Base-by-base conservation (phyloP, 2,888 invertebrate genomes). In the Antheraea assamensis region DNA sequence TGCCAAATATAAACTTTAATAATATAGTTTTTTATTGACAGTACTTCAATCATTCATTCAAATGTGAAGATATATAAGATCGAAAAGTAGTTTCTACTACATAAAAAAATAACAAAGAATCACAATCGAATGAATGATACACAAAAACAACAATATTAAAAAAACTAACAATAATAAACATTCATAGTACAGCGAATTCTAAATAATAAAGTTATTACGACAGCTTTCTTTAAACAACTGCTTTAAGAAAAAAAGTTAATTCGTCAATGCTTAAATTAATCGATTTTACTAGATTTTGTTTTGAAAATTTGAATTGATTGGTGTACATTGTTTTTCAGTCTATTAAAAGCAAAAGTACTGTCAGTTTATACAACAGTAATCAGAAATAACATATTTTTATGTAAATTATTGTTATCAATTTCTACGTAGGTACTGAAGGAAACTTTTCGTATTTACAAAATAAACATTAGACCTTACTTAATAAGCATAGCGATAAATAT, bases 21-120 rank as follows among this genome's bases (percentile, higher is more conserved):
- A 68, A 68, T 35, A 68, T n/a, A 35, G 35, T 35, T 68, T 35
- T 68, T 21, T 68, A 68, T 68, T 68, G 35, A 68, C 35, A 68
- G n/a, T 68, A 21, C n/a, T 58, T 24, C 24, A 24, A 58, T 58
- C 24, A 58, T 13, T 58, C n/a, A 58, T 24, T 24, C 58, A 58
- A 10, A 21, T 3, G 52, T 52, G 21, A 42, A 42, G 13, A 42
- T 42, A 13, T 42, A 13, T 35, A 35, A 7, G 10, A 42, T 42
- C 13, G 2, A 42, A 13, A 42, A 13, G 5, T 21, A 21, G 19
- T 52, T 52, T 52, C 49, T 21, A 52, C 7, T 21, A 7, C 52
- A 21, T 52, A 4, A 21, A 52, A 52, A 52, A 52, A 5, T 21
- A 52, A 52, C 5, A 52, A 21, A 3, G 7, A 52, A n/a, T 52